Percentiles rank a stretch among this genome's conserved stretches.
Evolutionary conservation across 2,113 vertebrate species (phyloP).

Genomic region (Platysternon megacephalum): DNA sequence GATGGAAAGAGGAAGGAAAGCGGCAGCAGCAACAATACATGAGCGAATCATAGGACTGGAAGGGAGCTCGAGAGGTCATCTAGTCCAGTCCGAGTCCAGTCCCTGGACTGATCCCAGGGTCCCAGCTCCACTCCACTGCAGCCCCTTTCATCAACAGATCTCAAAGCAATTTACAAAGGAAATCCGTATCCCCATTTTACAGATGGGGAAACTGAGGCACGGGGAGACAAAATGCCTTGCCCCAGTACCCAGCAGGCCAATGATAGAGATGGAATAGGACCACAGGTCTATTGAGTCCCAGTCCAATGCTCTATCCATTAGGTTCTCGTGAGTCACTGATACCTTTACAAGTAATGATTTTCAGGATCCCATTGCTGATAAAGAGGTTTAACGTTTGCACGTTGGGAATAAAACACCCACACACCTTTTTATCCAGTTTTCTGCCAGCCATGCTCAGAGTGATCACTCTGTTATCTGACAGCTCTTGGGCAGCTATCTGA

Average conservation of each 20-base stretch:
- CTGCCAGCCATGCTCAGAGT: slow-evolving; percentile 93
- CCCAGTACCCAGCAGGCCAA: neutral
- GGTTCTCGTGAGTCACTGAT: neutral
- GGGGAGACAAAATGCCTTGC: neutral
- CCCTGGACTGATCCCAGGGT: neutral
- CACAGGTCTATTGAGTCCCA: neutral
- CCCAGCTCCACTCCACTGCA: neutral
- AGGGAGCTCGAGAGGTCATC: neutral
- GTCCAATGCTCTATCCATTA: neutral
- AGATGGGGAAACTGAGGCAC: neutral
- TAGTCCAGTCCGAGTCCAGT: too few relatives aligned
- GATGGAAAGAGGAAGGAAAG: neutral
- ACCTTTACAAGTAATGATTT: neutral
- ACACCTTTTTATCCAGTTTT: slow-evolving; percentile 98
- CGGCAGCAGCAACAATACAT: neutral
- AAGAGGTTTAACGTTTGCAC: neutral
- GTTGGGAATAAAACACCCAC: neutral
- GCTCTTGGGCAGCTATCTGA: slow-evolving; percentile 96
- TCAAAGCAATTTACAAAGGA: rapidly evolving
- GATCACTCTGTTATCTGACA: slow-evolving; percentile 98
- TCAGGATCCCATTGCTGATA: rapidly evolving
- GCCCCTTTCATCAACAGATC: rapidly evolving
- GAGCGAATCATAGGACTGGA: neutral
- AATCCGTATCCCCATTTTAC: rapidly evolving
- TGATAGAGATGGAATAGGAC: neutral